These are phyloP conservation scores for Cantharis flavilabris DNA, from an alignment of 2,888 invertebrate genomes.

Conservation along the genomic window DNA sequence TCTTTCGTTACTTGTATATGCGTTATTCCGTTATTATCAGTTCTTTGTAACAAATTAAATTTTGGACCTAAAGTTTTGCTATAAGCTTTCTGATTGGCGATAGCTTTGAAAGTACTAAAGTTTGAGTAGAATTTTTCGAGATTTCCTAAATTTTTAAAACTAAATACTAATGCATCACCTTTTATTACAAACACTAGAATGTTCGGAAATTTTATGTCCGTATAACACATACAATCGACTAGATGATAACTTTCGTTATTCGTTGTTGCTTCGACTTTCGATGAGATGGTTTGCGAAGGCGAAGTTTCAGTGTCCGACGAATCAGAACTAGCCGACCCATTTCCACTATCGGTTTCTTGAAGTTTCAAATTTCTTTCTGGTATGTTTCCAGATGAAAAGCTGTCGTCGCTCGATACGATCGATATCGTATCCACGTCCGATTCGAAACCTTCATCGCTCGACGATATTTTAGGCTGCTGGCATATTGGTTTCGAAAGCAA, in stretches of 20 bases:
- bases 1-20: slow-evolving; percentile 56
- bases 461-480: background rate
- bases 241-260: slow-evolving; percentile 48
- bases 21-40: slow-evolving; percentile 58
- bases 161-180: slow-evolving; percentile 52
- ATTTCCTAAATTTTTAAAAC: slow-evolving; percentile 46
- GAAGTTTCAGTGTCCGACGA: slow-evolving; percentile 49
- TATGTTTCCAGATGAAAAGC: slow-evolving; percentile 41
- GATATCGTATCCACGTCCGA: slow-evolving; percentile 56
- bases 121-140: slow-evolving; percentile 50
- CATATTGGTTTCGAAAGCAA: slow-evolving; percentile 24
- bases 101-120: slow-evolving; percentile 53
- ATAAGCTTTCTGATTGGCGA: slow-evolving; percentile 51
- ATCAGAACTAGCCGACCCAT: slow-evolving; percentile 52
- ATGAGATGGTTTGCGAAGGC: slow-evolving; percentile 2
- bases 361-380: slow-evolving; percentile 35
- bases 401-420: slow-evolving; percentile 53
- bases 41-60: slow-evolving; percentile 57
- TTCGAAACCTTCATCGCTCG: slow-evolving; percentile 57
- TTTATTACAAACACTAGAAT: slow-evolving; percentile 53
- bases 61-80: slow-evolving; percentile 36
- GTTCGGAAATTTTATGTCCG: slow-evolving; percentile 53
- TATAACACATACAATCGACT: slow-evolving; percentile 55
- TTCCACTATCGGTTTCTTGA: slow-evolving; percentile 54
- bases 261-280: slow-evolving; percentile 8